Base-by-base conservation (phyloP, 1,140 invertebrate genomes). In the Drosophila ogumai region DNA sequence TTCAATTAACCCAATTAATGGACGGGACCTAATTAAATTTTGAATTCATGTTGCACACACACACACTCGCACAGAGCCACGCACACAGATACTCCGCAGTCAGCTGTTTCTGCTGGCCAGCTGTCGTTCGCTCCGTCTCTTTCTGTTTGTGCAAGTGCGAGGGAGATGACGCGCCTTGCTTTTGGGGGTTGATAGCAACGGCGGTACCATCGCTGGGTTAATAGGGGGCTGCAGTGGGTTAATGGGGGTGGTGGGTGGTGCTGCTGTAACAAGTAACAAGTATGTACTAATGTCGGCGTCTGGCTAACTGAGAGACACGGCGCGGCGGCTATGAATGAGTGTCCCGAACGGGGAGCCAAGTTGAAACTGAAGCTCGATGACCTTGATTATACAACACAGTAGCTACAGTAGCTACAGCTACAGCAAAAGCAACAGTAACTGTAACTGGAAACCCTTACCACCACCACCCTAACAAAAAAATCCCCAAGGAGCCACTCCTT, bases 1-100 rank as follows among this genome's bases (percentile, higher is more conserved):
- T 91, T 92, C 91, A 92, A 92, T 92, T 92, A 92, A 92, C 91
- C 91, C 91, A 92, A 92, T 92, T 92, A 92, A 92, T 92, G 90
- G 85, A 91, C 81, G 90, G 86, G 81, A 91, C 87, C 91, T 91
- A 92, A 92, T 91, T 91, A 91, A 91, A 87, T 91, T 91, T 91
- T 91, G 90, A 90, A 90, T 91, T 90, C 81, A 82, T 82, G 73
- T 65, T 79, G 75, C 75, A 55, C 77, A 73, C 54, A 66, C 43
- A 60, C 49, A 50, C 43, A 49, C 47, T n/a, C 25, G 25, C 55
- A 67, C 25, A 55, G 38, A 68, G 10, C 12, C 13, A 13, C n/a
- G 40, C 63, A 40, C 52, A 43, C 66, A 78, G 68, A 86, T 46
- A 69, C 52, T 25, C 13, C 5, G 72, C 81, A 79, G 86, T 90